These are phyloP conservation scores for Eriosoma lanigerum DNA, from an alignment of 1,140 invertebrate genomes.

Conservation along the genomic window DNA sequence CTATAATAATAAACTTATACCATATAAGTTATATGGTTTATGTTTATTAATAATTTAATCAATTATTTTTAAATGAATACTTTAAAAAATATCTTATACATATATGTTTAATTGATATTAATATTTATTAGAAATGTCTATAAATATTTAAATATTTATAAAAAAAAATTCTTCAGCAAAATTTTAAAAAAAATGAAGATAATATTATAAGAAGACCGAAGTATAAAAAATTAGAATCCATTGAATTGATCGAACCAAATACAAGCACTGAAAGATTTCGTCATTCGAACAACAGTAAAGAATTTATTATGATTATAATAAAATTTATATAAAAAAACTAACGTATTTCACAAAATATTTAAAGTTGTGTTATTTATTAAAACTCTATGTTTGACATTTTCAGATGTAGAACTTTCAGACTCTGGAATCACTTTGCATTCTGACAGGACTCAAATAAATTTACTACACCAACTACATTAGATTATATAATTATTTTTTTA, in stretches of 20 bases:
- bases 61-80: too few relatives aligned
- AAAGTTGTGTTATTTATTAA: neutral
- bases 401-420: conserved; percentile 44
- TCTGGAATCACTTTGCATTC: conserved; percentile 46
- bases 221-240: conserved; percentile 41
- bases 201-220: conserved; percentile 28
- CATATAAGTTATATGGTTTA: too few relatives aligned
- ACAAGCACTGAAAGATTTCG: conserved; percentile 7
- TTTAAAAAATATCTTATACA: too few relatives aligned
- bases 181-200: conserved; percentile 7
- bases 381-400: neutral
- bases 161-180: conserved; percentile 33
- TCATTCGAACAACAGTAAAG: conserved; percentile 32
- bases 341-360: neutral
- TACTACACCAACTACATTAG: conserved; percentile 30
- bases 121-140: too few relatives aligned
- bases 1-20: too few relatives aligned
- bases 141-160: neutral
- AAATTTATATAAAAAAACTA: too few relatives aligned
- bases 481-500: neutral
- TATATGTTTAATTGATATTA: too few relatives aligned
- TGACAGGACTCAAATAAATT: conserved; percentile 28
- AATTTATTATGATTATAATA: conserved; percentile 4
- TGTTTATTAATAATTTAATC: too few relatives aligned
- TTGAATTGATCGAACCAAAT: conserved; percentile 41